These are phyloP conservation scores for Lagria hirta DNA, from an alignment of 2,888 invertebrate species.

Conservation along the genomic window DNA sequence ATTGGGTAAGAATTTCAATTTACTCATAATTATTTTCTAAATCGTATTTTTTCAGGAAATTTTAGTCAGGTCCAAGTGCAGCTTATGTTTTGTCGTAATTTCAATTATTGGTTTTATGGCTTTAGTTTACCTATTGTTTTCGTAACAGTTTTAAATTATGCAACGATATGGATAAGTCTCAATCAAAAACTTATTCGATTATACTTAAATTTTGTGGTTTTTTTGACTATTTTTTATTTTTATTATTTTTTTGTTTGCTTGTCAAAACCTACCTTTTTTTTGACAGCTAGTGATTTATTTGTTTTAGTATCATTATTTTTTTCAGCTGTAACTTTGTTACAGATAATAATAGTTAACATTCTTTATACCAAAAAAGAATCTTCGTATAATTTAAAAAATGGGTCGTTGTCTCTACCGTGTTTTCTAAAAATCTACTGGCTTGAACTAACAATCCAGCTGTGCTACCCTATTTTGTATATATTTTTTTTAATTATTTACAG, in stretches of 20 bases:
- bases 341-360: conserved; percentile 31
- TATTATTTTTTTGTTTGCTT: conserved; percentile 28
- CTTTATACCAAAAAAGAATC: conserved; percentile 23
- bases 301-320: conserved; percentile 32
- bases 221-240: conserved; percentile 23
- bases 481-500: conserved; percentile 22
- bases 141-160: conserved; percentile 35
- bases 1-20: conserved; percentile 31
- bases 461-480: conserved; percentile 32
- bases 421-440: conserved; percentile 19
- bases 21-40: conserved; percentile 5
- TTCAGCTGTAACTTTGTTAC: conserved; percentile 30
- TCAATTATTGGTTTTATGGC: conserved; percentile 33
- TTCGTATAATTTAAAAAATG: conserved; percentile 17
- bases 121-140: conserved; percentile 34
- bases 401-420: conserved; percentile 18
- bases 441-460: conserved; percentile 27
- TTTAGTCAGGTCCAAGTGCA: conserved; percentile 29
- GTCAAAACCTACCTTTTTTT: conserved; percentile 25
- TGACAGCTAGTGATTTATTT: conserved; percentile 38
- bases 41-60: conserved; percentile 31
- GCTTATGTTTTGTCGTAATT: conserved; percentile 33
- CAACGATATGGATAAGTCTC: conserved; percentile 34
- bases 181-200: conserved; percentile 27
- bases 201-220: conserved; percentile 24